Base-by-base conservation (phyloP, 2,888 invertebrate species). In the Lycocerus yunnanus region DNA sequence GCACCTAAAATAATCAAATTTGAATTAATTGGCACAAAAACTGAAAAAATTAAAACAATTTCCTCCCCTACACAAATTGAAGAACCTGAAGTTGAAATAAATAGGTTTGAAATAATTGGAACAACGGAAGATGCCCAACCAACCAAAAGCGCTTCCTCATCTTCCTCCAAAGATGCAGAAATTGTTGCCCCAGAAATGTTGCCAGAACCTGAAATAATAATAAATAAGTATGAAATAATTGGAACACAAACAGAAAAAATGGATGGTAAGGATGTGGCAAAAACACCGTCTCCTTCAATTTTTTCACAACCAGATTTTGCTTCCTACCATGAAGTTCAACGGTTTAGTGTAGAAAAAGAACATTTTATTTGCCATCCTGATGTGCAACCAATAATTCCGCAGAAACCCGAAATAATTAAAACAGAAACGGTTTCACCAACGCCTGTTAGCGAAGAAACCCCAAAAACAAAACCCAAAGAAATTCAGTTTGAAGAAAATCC, bases 41-140 rank as follows among this genome's bases (percentile, higher is more conserved):
- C 43, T 2, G 43, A 43, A 43, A 43, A 43, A 6, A n/a, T 43
- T 43, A 27, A 80, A 78, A 27, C 4, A 43, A 43, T n/a, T 43
- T n/a, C 43, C 2, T n/a, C 43, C 13, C 43, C n/a, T n/a, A 43
- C 43, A 6, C n/a, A 43, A 43, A n/a, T n/a, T n/a, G 43, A 43
- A 43, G 43, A 43, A 43, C 43, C 43, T 2, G 43, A 43, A n/a
- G 27, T 43, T 43, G 27, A 11, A 43, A 43, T 1, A 43, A 24
- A n/a, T n/a, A n/a, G n/a, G n/a, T n/a, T n/a, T n/a, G n/a, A n/a
- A n/a, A n/a, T n/a, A n/a, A n/a, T n/a, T n/a, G n/a, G n/a, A n/a
- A n/a, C n/a, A n/a, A n/a, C n/a, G n/a, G n/a, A n/a, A 24, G 24
- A 21, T 21, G 21, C 11, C 11, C 3, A 24, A 24, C 24, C 11